Base-by-base conservation (phyloP, 64 coral and sea anemone genomes). In the Exaiptasia diaphana region DNA sequence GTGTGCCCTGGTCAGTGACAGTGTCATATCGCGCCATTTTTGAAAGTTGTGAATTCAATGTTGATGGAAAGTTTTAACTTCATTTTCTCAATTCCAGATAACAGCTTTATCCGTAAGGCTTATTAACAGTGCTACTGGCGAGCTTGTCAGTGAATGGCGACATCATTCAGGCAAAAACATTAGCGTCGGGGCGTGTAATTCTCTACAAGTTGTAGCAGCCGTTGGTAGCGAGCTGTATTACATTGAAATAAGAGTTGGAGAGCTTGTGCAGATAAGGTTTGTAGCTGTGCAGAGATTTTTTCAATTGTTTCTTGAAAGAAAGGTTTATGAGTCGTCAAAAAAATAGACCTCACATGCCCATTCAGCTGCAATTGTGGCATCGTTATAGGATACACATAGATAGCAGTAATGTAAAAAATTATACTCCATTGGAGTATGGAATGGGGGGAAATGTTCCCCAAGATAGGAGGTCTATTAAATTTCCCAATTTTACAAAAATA, bases 141-240 rank as follows among this genome's bases (percentile, higher is more conserved):
- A 89, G 39, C 74, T 99, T 74, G 85, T 92, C 56, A 99, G 94
- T 89, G 94, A 99, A 50, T 99, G 94, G 94, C 73, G 68, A 32
- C 94, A 91, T 56, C 85, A 74, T 18, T 75, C 74, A 35, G 84
- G 46, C 14, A 99, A 99, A 75, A 93, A 92, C 40, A 99, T 99
- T 61, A 99, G 95, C 42, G 95, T 99, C 0, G 90, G 78, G 31
- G 80, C 89, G 0, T 99, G 89, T 49, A 99, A 99, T 78, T 70
- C 52, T 20, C 85, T 89, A 40, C 94, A 99, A 44, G 78, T 92
- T 37, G 85, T 99, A 33, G 67, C 81, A 18, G 94, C 94, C 29
- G 89, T 99, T 49, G 89, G 95, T 6, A 89, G 85, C 42, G 80
- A 92, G 27, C 24, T 99, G 49, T 99, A 65, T 45, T 99, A 99